These are phyloP conservation scores for Craseonycteris thonglongyai DNA, from an alignment of 2,113 vertebrate species.

Conservation along the genomic window DNA sequence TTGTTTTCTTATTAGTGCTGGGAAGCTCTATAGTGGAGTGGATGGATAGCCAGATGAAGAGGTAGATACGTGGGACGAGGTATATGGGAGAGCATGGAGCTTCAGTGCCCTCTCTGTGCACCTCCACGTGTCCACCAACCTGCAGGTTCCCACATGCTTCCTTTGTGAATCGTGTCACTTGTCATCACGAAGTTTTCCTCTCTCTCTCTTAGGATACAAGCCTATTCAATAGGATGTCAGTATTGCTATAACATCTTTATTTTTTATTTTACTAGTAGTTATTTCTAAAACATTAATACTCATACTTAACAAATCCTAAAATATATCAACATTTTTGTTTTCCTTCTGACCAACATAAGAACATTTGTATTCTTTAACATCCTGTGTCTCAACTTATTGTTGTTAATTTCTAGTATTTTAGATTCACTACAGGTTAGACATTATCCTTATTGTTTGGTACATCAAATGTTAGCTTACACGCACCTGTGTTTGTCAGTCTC, in stretches of 20 bases:
- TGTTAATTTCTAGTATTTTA: neutral
- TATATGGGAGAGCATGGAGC: neutral
- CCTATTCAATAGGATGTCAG: neutral
- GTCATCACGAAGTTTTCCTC: neutral
- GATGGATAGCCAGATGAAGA: neutral
- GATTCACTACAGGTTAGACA: neutral
- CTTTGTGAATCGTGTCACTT: neutral
- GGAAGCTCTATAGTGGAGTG: neutral
- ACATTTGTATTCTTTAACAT: neutral
- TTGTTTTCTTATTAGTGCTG: neutral
- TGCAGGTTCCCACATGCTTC: neutral
- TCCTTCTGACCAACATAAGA: neutral
- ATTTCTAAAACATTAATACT: neutral
- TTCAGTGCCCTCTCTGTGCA: neutral
- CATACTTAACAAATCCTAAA: neutral
- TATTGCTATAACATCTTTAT: neutral
- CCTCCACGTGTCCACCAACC: neutral
- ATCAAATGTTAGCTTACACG: neutral
- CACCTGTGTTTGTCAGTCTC: neutral
- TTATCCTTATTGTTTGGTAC: neutral
- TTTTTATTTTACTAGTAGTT: neutral
- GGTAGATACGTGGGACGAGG: rapidly evolving
- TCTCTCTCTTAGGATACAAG: neutral
- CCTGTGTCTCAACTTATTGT: neutral
- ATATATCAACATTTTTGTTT: neutral